These are phyloP conservation scores for Drosophila antonietae DNA, from an alignment of 2,888 invertebrate genomes.

Conservation along the genomic window DNA sequence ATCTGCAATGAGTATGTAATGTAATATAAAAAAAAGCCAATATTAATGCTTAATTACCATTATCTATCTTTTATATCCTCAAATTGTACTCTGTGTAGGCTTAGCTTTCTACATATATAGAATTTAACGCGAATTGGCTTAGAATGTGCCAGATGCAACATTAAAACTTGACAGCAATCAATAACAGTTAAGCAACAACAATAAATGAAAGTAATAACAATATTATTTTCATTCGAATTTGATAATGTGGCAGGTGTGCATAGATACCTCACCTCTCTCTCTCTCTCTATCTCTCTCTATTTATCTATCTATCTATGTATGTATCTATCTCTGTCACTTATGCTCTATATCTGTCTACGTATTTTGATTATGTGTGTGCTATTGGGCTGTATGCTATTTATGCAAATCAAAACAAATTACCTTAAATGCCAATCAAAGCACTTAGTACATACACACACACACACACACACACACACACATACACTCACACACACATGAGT, in stretches of 20 bases:
- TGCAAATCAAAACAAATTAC: constrained; percentile 44
- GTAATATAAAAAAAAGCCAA: background rate
- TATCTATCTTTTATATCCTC: background rate
- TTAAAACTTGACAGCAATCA: background rate
- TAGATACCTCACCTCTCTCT: background rate
- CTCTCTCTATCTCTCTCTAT: background rate
- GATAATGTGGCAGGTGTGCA: constrained; percentile 24
- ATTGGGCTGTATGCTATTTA: constrained; percentile 13
- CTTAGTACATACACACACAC: background rate
- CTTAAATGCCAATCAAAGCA: constrained; percentile 42
- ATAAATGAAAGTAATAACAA: constrained; percentile 29
- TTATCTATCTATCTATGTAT: background rate
- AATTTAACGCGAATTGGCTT: background rate
- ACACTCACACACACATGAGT: background rate
- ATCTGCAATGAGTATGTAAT: background rate
- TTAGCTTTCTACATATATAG: background rate
- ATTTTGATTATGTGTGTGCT: constrained; percentile 1
- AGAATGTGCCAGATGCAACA: too few relatives aligned
- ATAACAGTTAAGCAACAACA: constrained; percentile 2
- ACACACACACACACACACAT: background rate
- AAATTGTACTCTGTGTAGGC: background rate
- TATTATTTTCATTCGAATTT: constrained; percentile 47
- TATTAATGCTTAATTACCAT: background rate
- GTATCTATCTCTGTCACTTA: background rate
- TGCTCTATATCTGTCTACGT: background rate